A percentile compares a stretch with the other conserved stretches of the same genome.
phyloP scores from a whole-genome alignment of 2,797 vertebrate species.

The Lerista edwardsae region DNA sequence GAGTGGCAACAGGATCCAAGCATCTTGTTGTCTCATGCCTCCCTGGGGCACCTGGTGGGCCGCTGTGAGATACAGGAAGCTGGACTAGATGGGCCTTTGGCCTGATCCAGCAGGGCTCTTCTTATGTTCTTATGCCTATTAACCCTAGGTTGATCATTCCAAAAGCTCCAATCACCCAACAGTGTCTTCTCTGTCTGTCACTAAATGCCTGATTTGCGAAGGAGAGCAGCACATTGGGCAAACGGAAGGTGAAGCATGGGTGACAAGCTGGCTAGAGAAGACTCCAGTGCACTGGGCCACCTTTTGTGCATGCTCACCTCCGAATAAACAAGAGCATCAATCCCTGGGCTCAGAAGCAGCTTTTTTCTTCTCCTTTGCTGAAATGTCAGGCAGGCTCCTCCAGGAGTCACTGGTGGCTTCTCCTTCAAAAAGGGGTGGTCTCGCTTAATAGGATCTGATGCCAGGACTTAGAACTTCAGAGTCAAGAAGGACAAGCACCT shows the following conservation, averaged over 20 bases:
- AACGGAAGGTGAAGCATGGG: background rate
- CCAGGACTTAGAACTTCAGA: background rate
- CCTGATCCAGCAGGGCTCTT: too few species aligned
- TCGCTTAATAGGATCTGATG: slow-evolving; percentile 10
- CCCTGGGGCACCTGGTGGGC: too few species aligned
- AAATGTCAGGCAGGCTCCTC: background rate
- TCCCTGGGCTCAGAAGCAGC: background rate
- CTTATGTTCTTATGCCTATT: background rate
- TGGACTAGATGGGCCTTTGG: too few species aligned
- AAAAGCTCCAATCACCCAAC: background rate
- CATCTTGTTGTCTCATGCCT: too few species aligned
- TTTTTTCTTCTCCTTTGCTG: background rate
- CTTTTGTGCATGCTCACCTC: background rate
- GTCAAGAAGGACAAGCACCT: background rate
- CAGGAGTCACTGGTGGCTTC: background rate
- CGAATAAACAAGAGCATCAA: background rate
- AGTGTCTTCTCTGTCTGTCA: background rate
- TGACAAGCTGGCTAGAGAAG: background rate
- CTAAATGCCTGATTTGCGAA: background rate
- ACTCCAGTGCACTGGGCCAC: background rate
- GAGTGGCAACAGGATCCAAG: too few species aligned
- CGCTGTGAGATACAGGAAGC: too few species aligned
- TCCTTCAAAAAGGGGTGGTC: background rate
- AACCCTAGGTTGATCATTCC: too few species aligned
- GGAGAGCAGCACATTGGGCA: background rate